These are phyloP conservation scores for Nycticorax nycticorax DNA, from an alignment of 2,113 vertebrate genomes.

Conservation along the genomic window DNA sequence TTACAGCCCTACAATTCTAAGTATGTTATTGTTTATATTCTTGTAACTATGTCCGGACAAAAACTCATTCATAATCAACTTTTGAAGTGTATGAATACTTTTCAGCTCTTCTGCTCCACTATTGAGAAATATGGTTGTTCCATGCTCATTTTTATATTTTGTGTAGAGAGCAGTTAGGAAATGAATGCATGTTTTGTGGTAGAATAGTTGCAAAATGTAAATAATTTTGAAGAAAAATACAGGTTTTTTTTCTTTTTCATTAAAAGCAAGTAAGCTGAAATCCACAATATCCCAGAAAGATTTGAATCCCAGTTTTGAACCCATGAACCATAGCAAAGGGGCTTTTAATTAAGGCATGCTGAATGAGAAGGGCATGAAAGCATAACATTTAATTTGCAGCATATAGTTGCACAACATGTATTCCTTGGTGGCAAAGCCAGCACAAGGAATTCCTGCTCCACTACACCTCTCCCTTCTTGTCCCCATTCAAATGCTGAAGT, in stretches of 20 bases:
- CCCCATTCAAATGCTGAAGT: background rate
- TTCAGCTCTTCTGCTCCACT: background rate
- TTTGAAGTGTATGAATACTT: background rate
- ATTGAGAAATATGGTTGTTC: background rate
- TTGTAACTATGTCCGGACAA: background rate
- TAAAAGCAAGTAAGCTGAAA: background rate
- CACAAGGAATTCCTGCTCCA: background rate
- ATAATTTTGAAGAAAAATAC: background rate
- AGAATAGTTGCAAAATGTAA: background rate
- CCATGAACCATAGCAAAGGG: background rate
- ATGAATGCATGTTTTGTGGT: background rate
- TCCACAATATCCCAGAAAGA: background rate
- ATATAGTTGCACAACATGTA: background rate
- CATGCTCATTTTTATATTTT: background rate
- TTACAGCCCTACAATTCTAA: background rate
- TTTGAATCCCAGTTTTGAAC: background rate
- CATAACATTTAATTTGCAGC: background rate
- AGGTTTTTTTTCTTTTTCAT: background rate
- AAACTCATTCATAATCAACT: background rate
- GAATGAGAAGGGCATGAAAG: background rate
- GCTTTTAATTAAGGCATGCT: slow-evolving; percentile 16
- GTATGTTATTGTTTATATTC: background rate
- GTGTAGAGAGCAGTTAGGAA: background rate
- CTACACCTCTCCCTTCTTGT: background rate
- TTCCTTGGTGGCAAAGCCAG: background rate